phyloP scores from a whole-genome alignment of 2,113 vertebrate species.

The Gulo gulo region DNA sequence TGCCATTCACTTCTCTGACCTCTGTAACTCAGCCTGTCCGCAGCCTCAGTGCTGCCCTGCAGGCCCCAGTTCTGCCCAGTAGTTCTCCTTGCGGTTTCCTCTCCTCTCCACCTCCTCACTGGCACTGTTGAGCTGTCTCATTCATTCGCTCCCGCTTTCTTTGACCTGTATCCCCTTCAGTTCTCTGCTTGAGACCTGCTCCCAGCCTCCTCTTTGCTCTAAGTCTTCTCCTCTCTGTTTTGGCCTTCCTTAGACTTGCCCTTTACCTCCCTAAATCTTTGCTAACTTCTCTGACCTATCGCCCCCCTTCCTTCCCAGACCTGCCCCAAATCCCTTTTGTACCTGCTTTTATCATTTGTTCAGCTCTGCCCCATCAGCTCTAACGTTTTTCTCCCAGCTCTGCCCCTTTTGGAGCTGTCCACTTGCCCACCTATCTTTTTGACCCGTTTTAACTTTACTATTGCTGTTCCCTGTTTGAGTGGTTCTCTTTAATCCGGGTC shows the following conservation, averaged over 20 bases:
- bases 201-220: neutral
- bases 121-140: neutral
- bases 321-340: neutral
- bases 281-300: neutral
- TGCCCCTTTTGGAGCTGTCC: slow-evolving; percentile 56
- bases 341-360: neutral
- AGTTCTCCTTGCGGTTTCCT: neutral
- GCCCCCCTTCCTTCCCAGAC: neutral
- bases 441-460: neutral
- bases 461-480: neutral
- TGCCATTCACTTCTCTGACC: neutral
- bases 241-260: neutral
- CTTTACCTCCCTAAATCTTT: neutral
- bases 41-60: neutral
- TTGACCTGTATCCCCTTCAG: neutral
- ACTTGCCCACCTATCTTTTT: neutral
- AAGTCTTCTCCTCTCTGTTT: neutral
- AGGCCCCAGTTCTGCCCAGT: neutral
- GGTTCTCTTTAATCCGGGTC: neutral
- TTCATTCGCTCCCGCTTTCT: neutral
- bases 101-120: neutral
- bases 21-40: neutral
- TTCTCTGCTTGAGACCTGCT: neutral
- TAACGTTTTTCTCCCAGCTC: neutral
- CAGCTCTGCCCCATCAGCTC: neutral